Evolutionary conservation across 2,797 vertebrate species (phyloP).

Genomic region (Vireo griseus): DNA sequence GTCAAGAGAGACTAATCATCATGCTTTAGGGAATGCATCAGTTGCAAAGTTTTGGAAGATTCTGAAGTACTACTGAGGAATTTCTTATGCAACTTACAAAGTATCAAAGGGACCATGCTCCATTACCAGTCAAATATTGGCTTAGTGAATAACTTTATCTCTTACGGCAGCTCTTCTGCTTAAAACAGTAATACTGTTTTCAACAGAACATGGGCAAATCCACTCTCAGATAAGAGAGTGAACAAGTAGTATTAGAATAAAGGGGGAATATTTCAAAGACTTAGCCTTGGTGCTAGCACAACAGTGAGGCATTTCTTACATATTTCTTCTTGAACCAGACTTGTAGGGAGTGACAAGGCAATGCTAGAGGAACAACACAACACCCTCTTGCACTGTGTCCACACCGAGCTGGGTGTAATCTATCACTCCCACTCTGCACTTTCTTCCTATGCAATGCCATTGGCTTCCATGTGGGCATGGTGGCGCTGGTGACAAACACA

Average conservation of each 20-base stretch:
- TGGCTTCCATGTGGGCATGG: rapidly evolving
- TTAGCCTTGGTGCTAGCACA: not conserved
- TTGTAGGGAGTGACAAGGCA: not conserved
- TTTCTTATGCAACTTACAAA: not conserved
- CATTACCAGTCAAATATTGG: not conserved
- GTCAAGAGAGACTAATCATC: not conserved
- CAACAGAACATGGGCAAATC: not conserved
- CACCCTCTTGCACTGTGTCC: not conserved
- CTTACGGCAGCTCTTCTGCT: not conserved
- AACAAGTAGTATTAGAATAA: not conserved
- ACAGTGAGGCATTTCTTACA: not conserved
- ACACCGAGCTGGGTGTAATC: not conserved
- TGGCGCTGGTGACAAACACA: not conserved
- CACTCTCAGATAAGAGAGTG: not conserved
- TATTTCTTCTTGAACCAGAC: not conserved
- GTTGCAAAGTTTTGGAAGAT: not conserved
- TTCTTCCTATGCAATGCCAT: not conserved
- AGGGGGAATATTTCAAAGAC: not conserved
- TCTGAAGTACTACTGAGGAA: not conserved
- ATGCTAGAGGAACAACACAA: not conserved
- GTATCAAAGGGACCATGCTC: not conserved
- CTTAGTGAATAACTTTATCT: not conserved
- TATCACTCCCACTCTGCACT: not conserved
- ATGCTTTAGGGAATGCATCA: not conserved
- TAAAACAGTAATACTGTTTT: not conserved